Base-by-base conservation (phyloP, 1,140 invertebrate genomes). In the Drosophila mojavensis region DNA sequence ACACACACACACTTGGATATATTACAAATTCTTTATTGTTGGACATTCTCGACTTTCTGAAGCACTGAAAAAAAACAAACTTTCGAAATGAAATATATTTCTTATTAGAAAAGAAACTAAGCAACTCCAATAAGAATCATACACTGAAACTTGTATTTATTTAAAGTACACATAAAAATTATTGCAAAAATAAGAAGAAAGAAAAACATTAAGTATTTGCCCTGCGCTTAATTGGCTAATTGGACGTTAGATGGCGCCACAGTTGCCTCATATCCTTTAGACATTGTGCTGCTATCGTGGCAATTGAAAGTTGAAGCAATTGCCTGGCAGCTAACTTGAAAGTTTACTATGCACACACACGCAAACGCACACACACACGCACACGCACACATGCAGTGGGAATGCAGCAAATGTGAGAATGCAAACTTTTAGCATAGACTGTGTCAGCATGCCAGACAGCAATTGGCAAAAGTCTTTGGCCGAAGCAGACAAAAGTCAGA, bases 381-480 rank as follows among this genome's bases (percentile, higher is more conserved):
- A 36, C 5, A 63, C 3, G 54, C 11, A 41, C 24, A 54, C 4
- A 20, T 17, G 17, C 45, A 62, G n/a, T 28, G 15, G 20, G 30
- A 6, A 43, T 7, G 39, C 36, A 48, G 30, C 61, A 43, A 70
- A 73, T 73, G 68, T 61, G 24, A 24, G 76, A 64, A 53, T 70
- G 74, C 73, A 69, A 84, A 84, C 81, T 85, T 85, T 85, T 81
- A 51, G 70, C 50, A 69, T 72, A 63, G 64, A 85, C 60, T 81
- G 78, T 73, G 55, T 51, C 63, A 81, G 66, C 70, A 58, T 51
- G 47, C 66, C 68, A 77, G 43, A 60, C 64, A 48, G 47, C 28
- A 53, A 41, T 56, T 70, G 67, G 59, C 50, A 64, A 63, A 63
- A 70, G 66, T 47, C 72, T 53, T 64, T 69, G 33, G 59, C 53